Evolutionary conservation across 1,140 invertebrate genomes (phyloP).

Genomic region (Metaphire vulgaris): DNA sequence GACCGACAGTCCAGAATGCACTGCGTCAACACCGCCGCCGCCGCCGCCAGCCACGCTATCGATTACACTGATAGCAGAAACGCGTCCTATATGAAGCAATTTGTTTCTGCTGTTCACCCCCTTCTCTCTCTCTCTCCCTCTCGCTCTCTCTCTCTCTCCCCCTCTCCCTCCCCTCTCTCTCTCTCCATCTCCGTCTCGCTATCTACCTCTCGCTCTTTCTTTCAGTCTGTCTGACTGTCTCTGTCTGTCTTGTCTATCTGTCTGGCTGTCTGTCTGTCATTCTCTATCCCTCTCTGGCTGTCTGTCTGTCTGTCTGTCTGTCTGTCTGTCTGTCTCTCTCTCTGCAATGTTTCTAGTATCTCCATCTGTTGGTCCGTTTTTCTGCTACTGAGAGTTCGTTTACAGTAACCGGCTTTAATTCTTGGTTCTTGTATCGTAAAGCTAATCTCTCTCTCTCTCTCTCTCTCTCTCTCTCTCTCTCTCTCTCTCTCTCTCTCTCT

Average conservation of each 20-base stretch:
- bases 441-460: neutral
- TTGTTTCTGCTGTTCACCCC: too few species aligned
- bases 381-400: too few species aligned
- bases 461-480: neutral
- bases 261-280: neutral
- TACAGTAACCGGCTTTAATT: too few species aligned
- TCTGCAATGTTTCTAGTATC: neutral
- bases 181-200: neutral
- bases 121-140: neutral
- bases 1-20: too few species aligned
- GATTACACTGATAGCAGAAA: too few species aligned
- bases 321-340: neutral
- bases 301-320: neutral
- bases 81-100: too few species aligned
- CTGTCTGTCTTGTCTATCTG: neutral
- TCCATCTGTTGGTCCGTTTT: neutral
- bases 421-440: neutral
- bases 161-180: neutral
- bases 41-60: too few species aligned
- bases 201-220: neutral
- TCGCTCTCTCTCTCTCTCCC: neutral
- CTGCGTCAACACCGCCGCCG: too few species aligned
- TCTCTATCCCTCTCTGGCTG: neutral
- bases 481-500: neutral
- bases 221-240: neutral